phyloP scores from a whole-genome alignment of 2,113 vertebrate species.

The Microtus pennsylvanicus region DNA sequence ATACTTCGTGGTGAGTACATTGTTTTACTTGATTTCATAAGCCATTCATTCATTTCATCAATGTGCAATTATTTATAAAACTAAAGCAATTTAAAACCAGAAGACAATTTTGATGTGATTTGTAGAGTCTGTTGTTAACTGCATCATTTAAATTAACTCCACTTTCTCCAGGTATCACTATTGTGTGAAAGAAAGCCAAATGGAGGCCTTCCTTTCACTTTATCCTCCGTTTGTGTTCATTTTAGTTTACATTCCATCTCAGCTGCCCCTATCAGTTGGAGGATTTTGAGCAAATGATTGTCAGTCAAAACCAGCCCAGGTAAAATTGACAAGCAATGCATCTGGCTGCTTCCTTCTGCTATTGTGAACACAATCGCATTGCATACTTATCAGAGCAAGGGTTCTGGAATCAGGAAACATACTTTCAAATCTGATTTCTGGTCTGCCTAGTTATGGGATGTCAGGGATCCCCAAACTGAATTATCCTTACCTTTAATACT shows the following conservation, averaged over 20 bases:
- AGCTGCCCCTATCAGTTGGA: not conserved
- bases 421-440: not conserved
- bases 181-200: not conserved
- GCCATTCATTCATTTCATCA: not conserved
- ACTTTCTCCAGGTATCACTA: not conserved
- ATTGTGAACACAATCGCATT: not conserved
- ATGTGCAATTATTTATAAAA: not conserved
- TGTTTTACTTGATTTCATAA: too few species aligned
- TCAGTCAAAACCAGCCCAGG: not conserved
- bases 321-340: not conserved
- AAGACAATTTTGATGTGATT: not conserved
- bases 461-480: not conserved
- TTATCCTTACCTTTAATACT: not conserved
- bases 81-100: not conserved
- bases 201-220: not conserved
- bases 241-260: not conserved
- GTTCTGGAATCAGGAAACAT: not conserved
- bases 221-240: not conserved
- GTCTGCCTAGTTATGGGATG: not conserved
- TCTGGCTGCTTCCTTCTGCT: not conserved
- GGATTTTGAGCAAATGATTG: slow-evolving; percentile 46
- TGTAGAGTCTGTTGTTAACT: not conserved
- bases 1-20: not conserved
- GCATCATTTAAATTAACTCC: not conserved
- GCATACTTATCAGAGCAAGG: not conserved